Evolutionary conservation across 2,797 vertebrate genomes (phyloP).

Genomic region (Bradypodion pumilum): DNA sequence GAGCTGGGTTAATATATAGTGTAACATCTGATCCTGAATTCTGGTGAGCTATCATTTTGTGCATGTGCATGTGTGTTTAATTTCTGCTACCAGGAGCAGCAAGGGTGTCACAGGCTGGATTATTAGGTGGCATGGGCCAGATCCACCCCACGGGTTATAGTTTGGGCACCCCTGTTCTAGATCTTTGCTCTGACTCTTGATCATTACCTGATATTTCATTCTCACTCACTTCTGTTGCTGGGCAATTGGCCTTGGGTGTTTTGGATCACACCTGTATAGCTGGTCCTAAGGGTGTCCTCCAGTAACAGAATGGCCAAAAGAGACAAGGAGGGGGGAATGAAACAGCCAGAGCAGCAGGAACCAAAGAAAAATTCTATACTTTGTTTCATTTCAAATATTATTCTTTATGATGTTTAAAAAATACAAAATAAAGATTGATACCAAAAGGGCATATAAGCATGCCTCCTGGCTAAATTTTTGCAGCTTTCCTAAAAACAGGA

Average conservation of each 20-base stretch:
- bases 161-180: too few relatives aligned
- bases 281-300: not conserved
- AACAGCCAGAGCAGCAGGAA: not conserved
- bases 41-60: too few relatives aligned
- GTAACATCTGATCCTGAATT: too few relatives aligned
- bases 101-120: too few relatives aligned
- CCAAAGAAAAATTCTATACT: not conserved
- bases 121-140: too few relatives aligned
- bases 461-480: not conserved
- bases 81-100: too few relatives aligned
- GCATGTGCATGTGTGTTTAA: too few relatives aligned
- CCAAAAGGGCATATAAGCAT: not conserved
- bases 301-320: not conserved
- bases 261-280: not conserved
- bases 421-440: not conserved
- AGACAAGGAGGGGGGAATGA: not conserved
- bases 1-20: too few relatives aligned
- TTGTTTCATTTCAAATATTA: not conserved
- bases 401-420: not conserved
- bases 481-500: conserved; percentile 8
- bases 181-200: too few relatives aligned
- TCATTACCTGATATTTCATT: not conserved
- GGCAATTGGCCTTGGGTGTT: not conserved
- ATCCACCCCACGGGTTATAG: too few relatives aligned
- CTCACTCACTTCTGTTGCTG: not conserved